Evolutionary conservation across 2,113 vertebrate genomes (phyloP).

Genomic region (Sinocyclocheilus anshuiensis): DNA sequence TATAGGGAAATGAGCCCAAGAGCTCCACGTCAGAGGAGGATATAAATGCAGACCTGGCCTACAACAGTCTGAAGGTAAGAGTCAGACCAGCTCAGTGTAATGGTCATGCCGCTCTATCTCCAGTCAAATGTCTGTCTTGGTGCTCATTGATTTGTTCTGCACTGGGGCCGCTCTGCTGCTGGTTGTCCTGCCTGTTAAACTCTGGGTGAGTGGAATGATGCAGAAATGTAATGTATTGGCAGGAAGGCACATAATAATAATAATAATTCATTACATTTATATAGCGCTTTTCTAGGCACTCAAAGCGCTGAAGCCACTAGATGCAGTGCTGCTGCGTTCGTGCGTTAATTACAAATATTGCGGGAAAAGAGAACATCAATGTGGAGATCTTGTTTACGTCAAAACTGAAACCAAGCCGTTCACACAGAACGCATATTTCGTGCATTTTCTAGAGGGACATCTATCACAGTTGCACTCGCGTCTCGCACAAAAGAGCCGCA

Average conservation of each 20-base stretch:
- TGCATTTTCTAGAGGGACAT: too few species aligned
- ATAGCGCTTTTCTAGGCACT: too few species aligned
- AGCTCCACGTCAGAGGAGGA: slow-evolving; percentile 71
- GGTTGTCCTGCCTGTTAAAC: slow-evolving; percentile 44
- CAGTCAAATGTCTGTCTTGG: slow-evolving; percentile 50
- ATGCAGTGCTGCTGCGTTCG: too few species aligned
- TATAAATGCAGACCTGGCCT: slow-evolving; percentile 81
- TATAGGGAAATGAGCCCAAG: slow-evolving; percentile 75
- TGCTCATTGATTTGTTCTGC: slow-evolving; percentile 58
- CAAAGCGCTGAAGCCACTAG: too few species aligned
- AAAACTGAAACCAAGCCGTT: too few species aligned
- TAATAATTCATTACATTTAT: too few species aligned
- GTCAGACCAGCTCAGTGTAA: neutral
- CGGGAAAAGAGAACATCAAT: too few species aligned
- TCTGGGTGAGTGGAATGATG: slow-evolving; percentile 55
- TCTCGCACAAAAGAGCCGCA: too few species aligned
- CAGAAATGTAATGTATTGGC: neutral
- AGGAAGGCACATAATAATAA: neutral
- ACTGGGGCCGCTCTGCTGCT: slow-evolving; percentile 47
- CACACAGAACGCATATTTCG: too few species aligned
- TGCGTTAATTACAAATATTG: too few species aligned
- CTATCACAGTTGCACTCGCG: too few species aligned
- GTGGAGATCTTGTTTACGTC: too few species aligned
- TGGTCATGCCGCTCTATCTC: neutral
- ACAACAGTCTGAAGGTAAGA: slow-evolving; percentile 91